Base-by-base conservation (phyloP, 2,888 invertebrate genomes). In the Crioceris asparagi region DNA sequence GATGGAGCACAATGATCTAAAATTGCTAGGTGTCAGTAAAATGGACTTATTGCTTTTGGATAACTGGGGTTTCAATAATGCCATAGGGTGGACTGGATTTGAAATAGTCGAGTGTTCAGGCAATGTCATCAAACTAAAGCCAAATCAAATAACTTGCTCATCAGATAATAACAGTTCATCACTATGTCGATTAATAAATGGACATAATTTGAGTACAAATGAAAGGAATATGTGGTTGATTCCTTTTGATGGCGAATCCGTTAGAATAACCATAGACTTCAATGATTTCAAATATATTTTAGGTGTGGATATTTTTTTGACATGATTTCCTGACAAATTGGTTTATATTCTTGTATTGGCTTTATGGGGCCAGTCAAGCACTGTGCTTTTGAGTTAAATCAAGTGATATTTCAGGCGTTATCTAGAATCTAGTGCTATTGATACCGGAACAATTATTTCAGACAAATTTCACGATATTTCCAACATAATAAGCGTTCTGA, bases 221-320 rank as follows among this genome's bases (percentile, higher is more conserved):
- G 67, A 72, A 21, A 70, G 72, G 32, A 74, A 83, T 53, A 79
- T 79, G 79, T 79, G 79, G 78, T 68, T 71, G 47, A 61, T 66
- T 1, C 66, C 64, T 23, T 60, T 55, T 36, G 46, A 45, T 2
- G 58, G 53, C 2, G 51, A 51, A 26, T 47, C 52, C 29, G 42
- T 59, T n/a, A 32, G 50, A 17, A 49, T 64, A 36, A 52, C 53
- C 4, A 38, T 62, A 12, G 45, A 46, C 29, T 60, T 64, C 35
- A 48, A 56, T 11, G 41, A 48, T 15, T 53, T 57, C 35, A 51
- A 54, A 26, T 62, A 59, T 38, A 47, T 62, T 35, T 56, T 60
- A 16, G 62, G 61, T n/a, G n/a, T n/a, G n/a, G n/a, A n/a, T n/a
- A n/a, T n/a, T n/a, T n/a, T n/a, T n/a, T n/a, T n/a, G n/a, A n/a